Percentiles rank a stretch among this genome's conserved stretches.
These are phyloP conservation scores for Orientallactaga sibirica DNA, from an alignment of 2,797 vertebrate species.

Conservation along the genomic window DNA sequence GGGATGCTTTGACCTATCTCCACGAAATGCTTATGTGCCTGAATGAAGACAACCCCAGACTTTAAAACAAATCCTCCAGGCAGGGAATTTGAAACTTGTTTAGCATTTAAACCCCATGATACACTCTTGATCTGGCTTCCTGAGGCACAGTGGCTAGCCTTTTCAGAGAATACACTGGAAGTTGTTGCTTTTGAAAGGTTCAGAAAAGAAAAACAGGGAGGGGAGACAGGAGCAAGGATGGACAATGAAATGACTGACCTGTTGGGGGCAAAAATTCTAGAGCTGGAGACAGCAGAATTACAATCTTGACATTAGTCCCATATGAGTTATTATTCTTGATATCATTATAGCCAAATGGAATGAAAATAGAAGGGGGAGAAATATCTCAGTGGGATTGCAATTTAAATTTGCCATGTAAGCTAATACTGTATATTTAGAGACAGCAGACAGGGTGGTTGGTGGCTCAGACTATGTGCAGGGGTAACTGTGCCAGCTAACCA, in stretches of 20 bases:
- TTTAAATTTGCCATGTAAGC: constrained; percentile 85
- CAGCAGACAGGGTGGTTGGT: constrained; percentile 85
- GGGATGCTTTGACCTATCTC: background rate
- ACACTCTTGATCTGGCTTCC: constrained; percentile 48
- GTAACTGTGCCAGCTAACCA: constrained; percentile 82
- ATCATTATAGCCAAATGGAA: constrained; percentile 85
- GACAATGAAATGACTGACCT: constrained; percentile 67
- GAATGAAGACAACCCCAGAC: constrained; percentile 8
- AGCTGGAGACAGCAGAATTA: constrained; percentile 78
- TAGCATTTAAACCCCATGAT: constrained; percentile 6
- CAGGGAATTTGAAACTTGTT: constrained; percentile 27
- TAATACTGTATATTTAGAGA: constrained; percentile 85
- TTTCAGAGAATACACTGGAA: constrained; percentile 65
- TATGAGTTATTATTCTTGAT: constrained; percentile 81
- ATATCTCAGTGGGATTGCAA: constrained; percentile 85
- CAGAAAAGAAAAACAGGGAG: constrained; percentile 22
- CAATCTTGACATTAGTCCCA: constrained; percentile 81
- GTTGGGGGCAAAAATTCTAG: background rate
- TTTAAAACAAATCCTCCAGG: constrained; percentile 37
- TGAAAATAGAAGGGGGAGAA: constrained; percentile 82
- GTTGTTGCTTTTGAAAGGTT: constrained; percentile 58
- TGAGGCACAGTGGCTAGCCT: constrained; percentile 20
- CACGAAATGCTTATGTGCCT: constrained; percentile 50
- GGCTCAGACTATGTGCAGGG: constrained; percentile 74
- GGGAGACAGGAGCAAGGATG: constrained; percentile 31